Percentiles rank a stretch among this genome's conserved stretches.
Conservation (phyloP, 2,797 vertebrate species). For the Enoplosus armatus region DNA sequence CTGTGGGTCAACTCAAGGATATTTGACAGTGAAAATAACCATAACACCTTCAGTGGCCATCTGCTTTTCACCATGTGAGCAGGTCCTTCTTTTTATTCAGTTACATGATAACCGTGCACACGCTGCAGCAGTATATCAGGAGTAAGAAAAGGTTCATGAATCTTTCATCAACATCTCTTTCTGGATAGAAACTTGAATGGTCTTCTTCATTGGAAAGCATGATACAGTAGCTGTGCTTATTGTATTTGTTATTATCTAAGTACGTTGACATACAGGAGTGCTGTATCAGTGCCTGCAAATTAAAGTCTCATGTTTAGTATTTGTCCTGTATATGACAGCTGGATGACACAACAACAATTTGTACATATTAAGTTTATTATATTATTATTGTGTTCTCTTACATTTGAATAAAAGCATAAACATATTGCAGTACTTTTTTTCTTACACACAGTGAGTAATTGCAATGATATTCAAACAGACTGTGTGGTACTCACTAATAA, state of each 20-base stretch:
- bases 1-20: fast-evolving
- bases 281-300: background rate
- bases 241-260: background rate
- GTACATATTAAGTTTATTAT: background rate
- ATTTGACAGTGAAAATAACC: background rate
- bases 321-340: background rate
- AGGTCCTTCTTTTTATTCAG: background rate
- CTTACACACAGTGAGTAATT: background rate
- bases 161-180: no score
- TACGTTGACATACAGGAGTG: background rate
- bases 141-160: background rate
- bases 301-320: background rate
- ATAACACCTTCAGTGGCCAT: conserved; percentile 66
- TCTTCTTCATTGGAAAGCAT: no score
- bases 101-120: background rate
- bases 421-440: background rate
- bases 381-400: background rate
- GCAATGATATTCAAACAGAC: no score
- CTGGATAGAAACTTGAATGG: background rate
- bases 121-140: background rate
- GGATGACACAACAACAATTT: background rate
- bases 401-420: background rate
- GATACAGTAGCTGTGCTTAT: no score
- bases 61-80: conserved; percentile 64
- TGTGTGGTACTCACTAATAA: no score